Base-by-base conservation (phyloP, 2,113 vertebrate genomes). In the Tetraodon nigroviridis region DNA sequence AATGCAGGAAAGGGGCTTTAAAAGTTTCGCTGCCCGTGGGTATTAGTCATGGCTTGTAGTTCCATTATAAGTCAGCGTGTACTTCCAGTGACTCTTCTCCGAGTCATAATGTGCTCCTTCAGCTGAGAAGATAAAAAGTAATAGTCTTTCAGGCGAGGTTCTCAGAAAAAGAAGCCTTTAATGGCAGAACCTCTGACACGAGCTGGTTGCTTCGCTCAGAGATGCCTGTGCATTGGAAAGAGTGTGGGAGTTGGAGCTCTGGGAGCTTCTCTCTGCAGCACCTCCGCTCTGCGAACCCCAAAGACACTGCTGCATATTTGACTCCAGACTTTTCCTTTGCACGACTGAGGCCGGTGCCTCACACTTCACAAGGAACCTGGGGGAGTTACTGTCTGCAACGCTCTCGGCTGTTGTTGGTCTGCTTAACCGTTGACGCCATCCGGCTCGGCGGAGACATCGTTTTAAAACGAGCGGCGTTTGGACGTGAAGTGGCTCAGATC, bases 71-170 rank as follows among this genome's bases (percentile, higher is more conserved):
- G 83, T 73, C 83, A 69, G 80, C 86, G 78, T 89, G 86, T 87
- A 86, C 88, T 87, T 91, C 79, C 78, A 79, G 69, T 69, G 86
- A 86, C 85, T 84, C 76, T 71, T 82, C 73, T 79, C 71, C 62
- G 41, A 77, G 79, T 80, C 83, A 85, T 89, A 87, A 87, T 88
- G 86, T 86, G 79, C 81, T 89, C 88, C 76, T 79, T 89, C 71
- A 84, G 83, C 82, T 86, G 86, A 86, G 72, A 83, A 89, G 86
- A 90, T 90, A 85, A 89, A 88, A 89, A 87, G 87, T 88, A 87
- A 89, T 77, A 85, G 79, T 88, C 81, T 87, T 86, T 75, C 70
- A 75, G 76, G 67, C 85, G 64, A 77, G 67, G 72, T 81, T 78
- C 69, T 65, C 61, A n/a, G 66, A 15, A 22, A 21, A 70, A 64